Evolutionary conservation across 2,888 invertebrate genomes (phyloP).

Genomic region (Drosophila robusta): DNA sequence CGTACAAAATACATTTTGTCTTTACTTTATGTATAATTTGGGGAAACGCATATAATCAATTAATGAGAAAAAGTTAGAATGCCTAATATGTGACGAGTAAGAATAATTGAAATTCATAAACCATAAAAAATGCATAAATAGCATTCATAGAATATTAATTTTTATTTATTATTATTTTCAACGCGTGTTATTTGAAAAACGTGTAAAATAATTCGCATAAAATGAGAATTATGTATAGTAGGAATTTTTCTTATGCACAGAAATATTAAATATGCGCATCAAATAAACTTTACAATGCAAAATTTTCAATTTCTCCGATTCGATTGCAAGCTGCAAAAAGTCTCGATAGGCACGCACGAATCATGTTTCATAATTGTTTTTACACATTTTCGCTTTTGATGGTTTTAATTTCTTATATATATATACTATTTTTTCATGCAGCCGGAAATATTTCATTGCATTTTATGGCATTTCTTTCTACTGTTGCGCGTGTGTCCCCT

Average conservation of each 20-base stretch:
- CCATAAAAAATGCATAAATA: no score
- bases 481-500: slow-evolving; percentile 1
- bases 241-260: background rate
- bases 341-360: slow-evolving; percentile 52
- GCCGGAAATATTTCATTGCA: slow-evolving; percentile 34
- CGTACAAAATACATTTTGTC: no score
- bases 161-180: no score
- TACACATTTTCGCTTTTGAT: slow-evolving; percentile 20
- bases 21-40: no score
- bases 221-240: background rate
- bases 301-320: background rate
- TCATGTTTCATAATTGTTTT: slow-evolving; percentile 21
- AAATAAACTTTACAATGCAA: background rate
- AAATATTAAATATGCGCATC: background rate
- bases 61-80: no score
- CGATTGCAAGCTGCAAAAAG: slow-evolving; percentile 2
- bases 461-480: slow-evolving; percentile 21
- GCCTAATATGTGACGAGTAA: no score
- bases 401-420: slow-evolving; percentile 17
- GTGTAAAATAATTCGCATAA: no score
- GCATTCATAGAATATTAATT: no score
- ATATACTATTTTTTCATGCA: slow-evolving; percentile 13
- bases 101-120: no score
- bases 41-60: no score
- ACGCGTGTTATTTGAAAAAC: no score